Percentiles rank a stretch among this genome's conserved stretches.
Conservation (phyloP, 1,140 invertebrate genomes). For the Drosophila bocqueti region DNA sequence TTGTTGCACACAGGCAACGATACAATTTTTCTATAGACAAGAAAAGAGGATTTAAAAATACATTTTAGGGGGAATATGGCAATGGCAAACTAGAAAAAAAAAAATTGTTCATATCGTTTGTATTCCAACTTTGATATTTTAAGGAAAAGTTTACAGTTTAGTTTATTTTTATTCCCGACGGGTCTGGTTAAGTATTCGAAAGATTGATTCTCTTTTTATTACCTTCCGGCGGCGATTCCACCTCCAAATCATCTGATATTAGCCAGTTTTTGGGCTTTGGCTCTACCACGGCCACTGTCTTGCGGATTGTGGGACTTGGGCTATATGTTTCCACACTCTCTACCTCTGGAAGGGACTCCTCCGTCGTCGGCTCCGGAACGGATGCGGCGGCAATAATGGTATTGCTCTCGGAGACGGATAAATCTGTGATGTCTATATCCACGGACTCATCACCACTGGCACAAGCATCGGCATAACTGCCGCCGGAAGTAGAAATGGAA, state of each 20-base stretch:
- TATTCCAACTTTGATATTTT: background rate
- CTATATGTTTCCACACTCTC: conserved; percentile 14
- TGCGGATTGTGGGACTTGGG: conserved; percentile 23
- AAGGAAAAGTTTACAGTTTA: background rate
- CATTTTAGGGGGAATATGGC: background rate
- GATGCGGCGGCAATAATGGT: conserved; percentile 7
- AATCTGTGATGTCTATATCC: conserved; percentile 42
- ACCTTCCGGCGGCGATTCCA: conserved; percentile 38
- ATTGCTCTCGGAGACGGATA: conserved; percentile 38
- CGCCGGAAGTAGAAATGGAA: conserved; percentile 30
- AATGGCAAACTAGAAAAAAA: background rate
- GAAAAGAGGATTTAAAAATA: too few relatives aligned
- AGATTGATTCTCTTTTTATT: background rate
- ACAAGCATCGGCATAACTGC: conserved; percentile 30
- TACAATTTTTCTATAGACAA: too few relatives aligned
- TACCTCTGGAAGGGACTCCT: conserved; percentile 23
- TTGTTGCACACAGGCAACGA: too few relatives aligned
- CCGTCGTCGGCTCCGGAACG: background rate
- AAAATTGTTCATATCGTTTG: background rate
- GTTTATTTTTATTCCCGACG: background rate
- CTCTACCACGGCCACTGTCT: conserved; percentile 16
- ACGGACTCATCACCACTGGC: conserved; percentile 44
- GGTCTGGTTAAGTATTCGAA: background rate
- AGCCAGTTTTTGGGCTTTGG: conserved; percentile 38
- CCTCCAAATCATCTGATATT: conserved; percentile 40